phyloP scores from a whole-genome alignment of 2,888 invertebrate species.

The Limnephilus rhombicus region DNA sequence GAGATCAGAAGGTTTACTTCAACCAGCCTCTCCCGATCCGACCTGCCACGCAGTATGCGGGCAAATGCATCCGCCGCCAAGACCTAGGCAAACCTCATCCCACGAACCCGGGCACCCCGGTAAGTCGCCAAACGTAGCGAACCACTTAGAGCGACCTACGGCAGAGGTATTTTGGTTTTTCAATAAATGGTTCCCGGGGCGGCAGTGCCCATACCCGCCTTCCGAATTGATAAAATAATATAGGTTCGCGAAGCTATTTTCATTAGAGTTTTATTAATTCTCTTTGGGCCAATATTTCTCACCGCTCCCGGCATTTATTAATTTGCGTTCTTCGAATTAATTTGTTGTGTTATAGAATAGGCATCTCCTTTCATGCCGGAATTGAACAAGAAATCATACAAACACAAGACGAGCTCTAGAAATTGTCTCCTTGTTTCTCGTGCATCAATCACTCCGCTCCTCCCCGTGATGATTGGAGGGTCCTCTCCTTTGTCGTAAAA shows the following conservation, averaged over 20 bases:
- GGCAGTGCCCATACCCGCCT: too few species aligned
- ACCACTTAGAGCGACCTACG: too few species aligned
- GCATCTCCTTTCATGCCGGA: slow-evolving; percentile 9
- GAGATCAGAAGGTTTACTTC: too few species aligned
- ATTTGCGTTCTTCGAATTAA: not conserved
- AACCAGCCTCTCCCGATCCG: too few species aligned
- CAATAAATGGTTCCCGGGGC: too few species aligned
- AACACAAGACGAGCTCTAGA: not conserved
- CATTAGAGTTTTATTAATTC: not conserved
- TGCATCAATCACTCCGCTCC: slow-evolving; percentile 36
- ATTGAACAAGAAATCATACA: slow-evolving; percentile 25
- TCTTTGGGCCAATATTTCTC: not conserved
- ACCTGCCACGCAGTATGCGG: too few species aligned
- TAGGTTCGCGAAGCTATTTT: not conserved
- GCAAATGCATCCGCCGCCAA: too few species aligned
- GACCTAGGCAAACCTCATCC: too few species aligned
- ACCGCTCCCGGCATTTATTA: not conserved
- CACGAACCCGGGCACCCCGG: too few species aligned
- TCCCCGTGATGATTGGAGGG: slow-evolving; percentile 36
- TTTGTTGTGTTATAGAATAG: not conserved
- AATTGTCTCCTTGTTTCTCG: slow-evolving; percentile 11
- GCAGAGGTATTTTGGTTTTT: too few species aligned
- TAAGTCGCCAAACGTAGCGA: too few species aligned
- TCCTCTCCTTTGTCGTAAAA: slow-evolving; percentile 29
- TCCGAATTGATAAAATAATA: not conserved